Conservation (phyloP, 2,797 vertebrate species). For the Enteromius paludinosus region DNA sequence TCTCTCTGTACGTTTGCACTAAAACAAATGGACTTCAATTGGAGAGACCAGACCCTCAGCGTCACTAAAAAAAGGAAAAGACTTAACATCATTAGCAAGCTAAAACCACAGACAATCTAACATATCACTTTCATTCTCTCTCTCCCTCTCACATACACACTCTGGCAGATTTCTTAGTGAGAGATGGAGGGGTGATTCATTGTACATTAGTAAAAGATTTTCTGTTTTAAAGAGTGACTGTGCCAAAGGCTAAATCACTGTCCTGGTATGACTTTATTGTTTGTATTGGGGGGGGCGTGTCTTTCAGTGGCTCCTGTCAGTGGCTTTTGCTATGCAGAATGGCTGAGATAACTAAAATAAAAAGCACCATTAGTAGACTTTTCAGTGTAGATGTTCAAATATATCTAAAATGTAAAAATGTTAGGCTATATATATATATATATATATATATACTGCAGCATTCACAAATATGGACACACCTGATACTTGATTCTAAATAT, state of each 20-base stretch:
- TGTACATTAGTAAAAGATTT: slow-evolving; percentile 18
- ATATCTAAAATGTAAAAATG: background rate
- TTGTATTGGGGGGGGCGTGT: background rate
- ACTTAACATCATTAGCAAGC: slow-evolving; percentile 20
- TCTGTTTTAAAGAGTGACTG: slow-evolving; percentile 20
- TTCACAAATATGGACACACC: background rate
- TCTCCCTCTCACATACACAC: slow-evolving; percentile 13
- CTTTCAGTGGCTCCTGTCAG: background rate
- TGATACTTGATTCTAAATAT: background rate
- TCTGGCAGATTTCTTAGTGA: background rate
- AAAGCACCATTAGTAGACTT: background rate
- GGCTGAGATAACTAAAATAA: slow-evolving; percentile 10
- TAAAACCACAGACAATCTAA: slow-evolving; percentile 38
- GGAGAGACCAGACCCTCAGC: slow-evolving; percentile 41
- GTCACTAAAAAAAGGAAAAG: slow-evolving; percentile 16
- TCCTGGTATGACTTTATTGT: background rate
- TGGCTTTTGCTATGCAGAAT: slow-evolving; percentile 11
- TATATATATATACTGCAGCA: background rate
- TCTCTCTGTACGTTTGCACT: slow-evolving; percentile 61
- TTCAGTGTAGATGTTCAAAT: background rate
- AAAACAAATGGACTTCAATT: slow-evolving; percentile 53
- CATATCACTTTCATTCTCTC: slow-evolving; percentile 1
- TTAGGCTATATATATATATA: background rate
- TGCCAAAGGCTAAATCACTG: slow-evolving; percentile 47
- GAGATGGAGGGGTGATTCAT: background rate